These are phyloP conservation scores for Oreotrochilus melanogaster DNA, from an alignment of 2,113 vertebrate genomes.

Conservation along the genomic window DNA sequence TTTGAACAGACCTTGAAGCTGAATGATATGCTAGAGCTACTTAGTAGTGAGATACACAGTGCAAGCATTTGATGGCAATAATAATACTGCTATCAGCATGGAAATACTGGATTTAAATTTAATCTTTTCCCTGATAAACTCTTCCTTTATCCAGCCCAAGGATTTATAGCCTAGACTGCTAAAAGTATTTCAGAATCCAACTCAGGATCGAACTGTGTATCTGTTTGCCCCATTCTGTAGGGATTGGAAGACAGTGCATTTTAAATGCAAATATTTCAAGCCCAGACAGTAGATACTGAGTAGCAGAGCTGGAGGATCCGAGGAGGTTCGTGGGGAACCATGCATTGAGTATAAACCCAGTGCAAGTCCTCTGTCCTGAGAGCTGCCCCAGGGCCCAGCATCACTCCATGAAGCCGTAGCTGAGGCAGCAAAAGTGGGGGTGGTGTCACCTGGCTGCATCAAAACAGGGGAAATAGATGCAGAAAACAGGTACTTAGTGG, in stretches of 20 bases:
- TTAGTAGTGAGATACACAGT: conserved; percentile 28
- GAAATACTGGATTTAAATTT: conserved; percentile 21
- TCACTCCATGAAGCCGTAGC: background rate
- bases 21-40: background rate
- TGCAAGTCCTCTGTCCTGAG: background rate
- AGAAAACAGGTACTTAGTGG: background rate
- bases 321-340: background rate
- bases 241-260: background rate
- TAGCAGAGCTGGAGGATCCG: background rate
- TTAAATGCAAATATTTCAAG: background rate
- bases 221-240: background rate
- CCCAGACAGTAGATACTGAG: background rate
- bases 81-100: conserved; percentile 33
- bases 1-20: conserved; percentile 28
- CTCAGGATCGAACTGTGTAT: background rate
- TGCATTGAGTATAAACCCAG: background rate
- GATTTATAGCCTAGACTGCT: conserved; percentile 7
- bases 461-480: background rate
- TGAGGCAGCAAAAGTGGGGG: background rate
- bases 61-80: conserved; percentile 2
- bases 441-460: background rate
- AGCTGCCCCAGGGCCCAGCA: background rate
- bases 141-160: background rate
- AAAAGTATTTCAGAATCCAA: conserved; percentile 1
- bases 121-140: conserved; percentile 62